Conservation (phyloP, 2,113 vertebrate species). For the Gymnogyps californianus region DNA sequence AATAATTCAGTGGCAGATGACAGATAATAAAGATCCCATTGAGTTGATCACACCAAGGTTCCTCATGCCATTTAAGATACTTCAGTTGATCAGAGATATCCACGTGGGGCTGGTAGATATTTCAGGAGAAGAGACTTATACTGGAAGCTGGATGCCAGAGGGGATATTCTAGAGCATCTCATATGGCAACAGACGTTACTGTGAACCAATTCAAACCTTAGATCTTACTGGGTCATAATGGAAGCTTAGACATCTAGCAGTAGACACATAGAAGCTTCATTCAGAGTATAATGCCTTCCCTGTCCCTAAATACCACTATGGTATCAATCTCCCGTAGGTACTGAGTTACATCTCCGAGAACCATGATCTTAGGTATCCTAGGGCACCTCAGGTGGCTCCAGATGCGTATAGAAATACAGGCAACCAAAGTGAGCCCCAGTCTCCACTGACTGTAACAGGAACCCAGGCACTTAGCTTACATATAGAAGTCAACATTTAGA, state of each 20-base stretch:
- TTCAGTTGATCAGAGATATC: not conserved
- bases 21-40: not conserved
- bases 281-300: not conserved
- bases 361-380: not conserved
- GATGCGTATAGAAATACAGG: not conserved
- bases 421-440: not conserved
- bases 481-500: not conserved
- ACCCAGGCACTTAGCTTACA: not conserved
- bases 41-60: not conserved
- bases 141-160: not conserved
- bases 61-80: not conserved
- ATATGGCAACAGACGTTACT: not conserved
- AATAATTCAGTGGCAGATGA: not conserved
- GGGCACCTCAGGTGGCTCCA: not conserved
- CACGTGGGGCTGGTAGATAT: rapidly evolving
- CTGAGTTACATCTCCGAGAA: not conserved
- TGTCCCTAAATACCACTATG: rapidly evolving
- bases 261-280: not conserved
- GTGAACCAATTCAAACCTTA: not conserved
- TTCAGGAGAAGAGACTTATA: not conserved
- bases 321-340: not conserved
- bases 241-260: not conserved
- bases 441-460: rapidly evolving
- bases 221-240: not conserved
- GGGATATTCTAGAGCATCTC: not conserved